Conservation (phyloP, 1,140 invertebrate genomes). For the Drosophila bifasciata region DNA sequence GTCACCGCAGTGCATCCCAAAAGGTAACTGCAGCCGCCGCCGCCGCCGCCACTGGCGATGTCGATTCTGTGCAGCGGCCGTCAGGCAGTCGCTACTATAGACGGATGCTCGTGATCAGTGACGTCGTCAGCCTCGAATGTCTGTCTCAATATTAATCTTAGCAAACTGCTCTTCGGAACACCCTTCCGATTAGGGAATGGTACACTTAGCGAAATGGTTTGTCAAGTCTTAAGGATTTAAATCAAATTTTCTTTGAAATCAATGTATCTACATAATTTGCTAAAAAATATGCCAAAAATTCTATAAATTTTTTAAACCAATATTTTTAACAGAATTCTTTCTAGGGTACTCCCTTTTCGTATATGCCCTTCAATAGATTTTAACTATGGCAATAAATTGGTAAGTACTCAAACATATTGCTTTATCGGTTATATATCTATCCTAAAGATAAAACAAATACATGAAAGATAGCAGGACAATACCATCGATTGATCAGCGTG, state of each 20-base stretch:
- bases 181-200: slow-evolving; percentile 6
- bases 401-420: slow-evolving; percentile 20
- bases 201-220: not conserved
- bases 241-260: not conserved
- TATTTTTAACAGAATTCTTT: too few relatives aligned
- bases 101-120: slow-evolving; percentile 69
- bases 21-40: slow-evolving; percentile 53
- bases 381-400: slow-evolving; percentile 35
- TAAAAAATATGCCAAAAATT: not conserved
- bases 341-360: not conserved
- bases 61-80: slow-evolving; percentile 21
- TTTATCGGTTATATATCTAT: not conserved
- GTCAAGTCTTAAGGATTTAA: not conserved
- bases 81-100: slow-evolving; percentile 59
- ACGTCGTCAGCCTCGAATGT: slow-evolving; percentile 41
- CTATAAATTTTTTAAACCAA: not conserved
- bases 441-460: slow-evolving; percentile 35
- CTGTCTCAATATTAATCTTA: slow-evolving; percentile 42
- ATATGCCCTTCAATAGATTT: not conserved
- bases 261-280: not conserved
- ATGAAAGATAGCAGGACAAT: too few relatives aligned
- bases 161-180: slow-evolving; percentile 4
- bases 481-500: slow-evolving; percentile 26
- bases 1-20: slow-evolving; percentile 59
- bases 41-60: not conserved